Evolutionary conservation across 2,113 vertebrate genomes (phyloP).

Genomic region (Ceyx cyanopectus): DNA sequence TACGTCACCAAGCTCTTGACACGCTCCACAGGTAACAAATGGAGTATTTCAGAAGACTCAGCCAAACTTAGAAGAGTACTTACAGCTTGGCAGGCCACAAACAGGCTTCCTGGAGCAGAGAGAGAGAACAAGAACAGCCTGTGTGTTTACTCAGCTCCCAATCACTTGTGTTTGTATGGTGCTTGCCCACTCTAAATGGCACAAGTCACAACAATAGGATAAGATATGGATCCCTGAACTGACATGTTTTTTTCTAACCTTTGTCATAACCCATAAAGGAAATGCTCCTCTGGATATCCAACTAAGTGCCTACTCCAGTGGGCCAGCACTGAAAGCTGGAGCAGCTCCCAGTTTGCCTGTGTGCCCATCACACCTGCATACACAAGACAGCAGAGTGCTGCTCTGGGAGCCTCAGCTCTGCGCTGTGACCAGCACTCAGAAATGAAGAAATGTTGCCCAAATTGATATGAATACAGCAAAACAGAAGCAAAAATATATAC

Average conservation of each 20-base stretch:
- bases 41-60: constrained; percentile 85
- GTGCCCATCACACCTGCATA: background rate
- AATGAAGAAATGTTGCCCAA: background rate
- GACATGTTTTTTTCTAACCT: background rate
- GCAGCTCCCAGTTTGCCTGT: background rate
- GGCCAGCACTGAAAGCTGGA: background rate
- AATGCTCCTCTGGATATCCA: background rate
- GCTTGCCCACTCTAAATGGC: background rate
- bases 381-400: background rate
- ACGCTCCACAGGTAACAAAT: constrained; percentile 83
- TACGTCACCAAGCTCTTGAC: constrained; percentile 85
- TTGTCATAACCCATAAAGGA: background rate
- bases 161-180: background rate
- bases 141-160: constrained; percentile 29
- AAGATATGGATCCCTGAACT: background rate
- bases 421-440: background rate
- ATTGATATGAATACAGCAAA: background rate
- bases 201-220: background rate
- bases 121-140: constrained; percentile 37
- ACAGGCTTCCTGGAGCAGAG: constrained; percentile 82
- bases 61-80: constrained; percentile 90
- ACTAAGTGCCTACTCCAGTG: background rate
- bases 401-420: background rate
- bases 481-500: background rate
- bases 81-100: constrained; percentile 90